Evolutionary conservation across 2,888 invertebrate species (phyloP), one percentile per base, ranked within the genome.

Genomic region (Plebejus melissa): DNA sequence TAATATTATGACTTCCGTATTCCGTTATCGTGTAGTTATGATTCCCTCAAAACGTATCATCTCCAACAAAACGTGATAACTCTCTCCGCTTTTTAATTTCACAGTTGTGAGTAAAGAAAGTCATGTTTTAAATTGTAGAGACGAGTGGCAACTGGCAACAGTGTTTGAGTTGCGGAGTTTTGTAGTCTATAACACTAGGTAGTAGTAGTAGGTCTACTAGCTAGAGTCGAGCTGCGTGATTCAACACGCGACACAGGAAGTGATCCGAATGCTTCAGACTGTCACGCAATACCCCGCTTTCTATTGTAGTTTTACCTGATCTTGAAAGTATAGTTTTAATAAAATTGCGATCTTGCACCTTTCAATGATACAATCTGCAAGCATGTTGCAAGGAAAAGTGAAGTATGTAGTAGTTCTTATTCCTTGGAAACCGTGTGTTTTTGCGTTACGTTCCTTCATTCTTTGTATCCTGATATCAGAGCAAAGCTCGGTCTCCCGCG

Each of bases 261-360:
- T 87, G 86, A 87, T 88, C 88, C 87, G 87, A 83, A 87, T 84
- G 87, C 84, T 84, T 85, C 85, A 88, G 87, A 88, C 88, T 88
- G 90, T 88, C 90, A 91, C 90, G 90, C 90, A 86, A 89, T 76
- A 75, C 75, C 77, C 75, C 77, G 77, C 72, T 77, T 79, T 75
- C 77, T 77, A 75, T 77, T 57, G 71, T 74, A 32, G 32, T 65
- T 5, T 65, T 65, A 32, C 65, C 13, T 65, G 65, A 65, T 65
- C 16, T 65, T 65, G 65, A 36, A 65, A 16, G 5, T 36, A 65
- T 32, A 32, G 5, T 65, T 32, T 65, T 28, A 28, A 65, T 11
- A 65, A 65, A 13, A 36, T 32, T 13, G 1, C 4, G 4, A 54
- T 16, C 54, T 36, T 36, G 65, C 4, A 60, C 54, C 54, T 54